Evolutionary conservation across 2,888 invertebrate species (phyloP), one percentile per base, ranked within the genome.

Genomic region (Muschampia plurimacula): DNA sequence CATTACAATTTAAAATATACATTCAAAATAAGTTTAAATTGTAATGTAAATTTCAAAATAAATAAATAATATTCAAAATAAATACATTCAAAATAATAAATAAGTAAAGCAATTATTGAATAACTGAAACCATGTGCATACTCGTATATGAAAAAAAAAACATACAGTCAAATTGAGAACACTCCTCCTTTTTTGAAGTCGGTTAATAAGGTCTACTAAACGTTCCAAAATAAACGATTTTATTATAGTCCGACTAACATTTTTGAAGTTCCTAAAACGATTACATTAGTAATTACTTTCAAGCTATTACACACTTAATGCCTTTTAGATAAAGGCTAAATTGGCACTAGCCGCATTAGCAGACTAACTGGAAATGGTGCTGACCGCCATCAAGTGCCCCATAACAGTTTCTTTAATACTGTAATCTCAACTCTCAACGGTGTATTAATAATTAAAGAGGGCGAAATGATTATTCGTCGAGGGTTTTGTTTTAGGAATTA

Each of bases 361-460:
- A 44, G 72, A 67, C 22, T 57, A 67, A 72, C 44, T 72, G 46
- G 49, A 66, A 73, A 69, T 62, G 55, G 28, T 49, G 67, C 63
- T 75, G 67, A 52, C 74, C 77, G 75, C 77, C 77, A 77, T 79
- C 78, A 77, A 81, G 77, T 80, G 62, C n/a, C 68, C 81, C 80
- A 80, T 86, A 81, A 83, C 81, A 79, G 77, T 80, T 81, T 77
- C 80, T 78, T 78, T 86, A 84, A 86, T 83, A 80, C 86, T 82
- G 81, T 90, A 90, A 90, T 89, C 89, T 85, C 77, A 77, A 79
- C 81, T 82, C 84, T 86, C 84, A 82, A 81, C 83, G 82, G 86
- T 82, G 84, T 87, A 90, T 91, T 91, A 89, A 89, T 91, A 90
- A 90, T 91, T 88, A 90, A 90, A 84, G 83, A 85, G 87, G 89